Base-by-base conservation (phyloP, 2,888 invertebrate genomes). In the Patella pellucida region DNA sequence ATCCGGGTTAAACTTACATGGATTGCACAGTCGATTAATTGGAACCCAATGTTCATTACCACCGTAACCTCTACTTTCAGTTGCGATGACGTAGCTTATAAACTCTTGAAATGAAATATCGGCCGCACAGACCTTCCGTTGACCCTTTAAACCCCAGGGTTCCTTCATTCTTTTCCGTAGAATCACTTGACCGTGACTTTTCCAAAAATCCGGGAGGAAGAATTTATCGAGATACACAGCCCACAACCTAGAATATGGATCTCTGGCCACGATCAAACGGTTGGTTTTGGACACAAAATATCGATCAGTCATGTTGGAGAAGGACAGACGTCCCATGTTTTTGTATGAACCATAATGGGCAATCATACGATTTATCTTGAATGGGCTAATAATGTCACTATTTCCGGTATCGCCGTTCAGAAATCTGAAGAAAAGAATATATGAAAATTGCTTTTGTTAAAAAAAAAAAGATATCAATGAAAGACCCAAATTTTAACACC, bases 201-300 rank as follows among this genome's bases (percentile, higher is more conserved):
- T 68, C 81, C 81, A 81, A 69, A 71, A 79, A 68, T 81, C 81
- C 9, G 78, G 70, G 5, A 81, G 78, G 15, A 77, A 71, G 73
- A 81, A 76, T 54, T 81, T 81, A 67, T 81, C 81, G 23, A 81
- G 52, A 68, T 76, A 81, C 11, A 79, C 79, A 2, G 81, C 77
- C 76, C 74, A 81, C 15, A 81, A 74, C 19, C 81, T 72, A 27
- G 78, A 74, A 73, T 78, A 78, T 1, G 81, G 81, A 12, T 81
- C 71, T 15, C 81, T 68, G 16, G 74, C 75, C 31, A 81, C 78
- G 70, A 81, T 54, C 50, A 81, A 72, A 14, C 78, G 62, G 31
- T 19, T 31, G 4, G 67, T 31, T 14, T 52, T 50, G 16, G 31
- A 9, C 14, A 62, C 11, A 19, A 23, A 19, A 62, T 62, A 62